Conservation (phyloP, 2,113 vertebrate species). For the Sceloporus undulatus region DNA sequence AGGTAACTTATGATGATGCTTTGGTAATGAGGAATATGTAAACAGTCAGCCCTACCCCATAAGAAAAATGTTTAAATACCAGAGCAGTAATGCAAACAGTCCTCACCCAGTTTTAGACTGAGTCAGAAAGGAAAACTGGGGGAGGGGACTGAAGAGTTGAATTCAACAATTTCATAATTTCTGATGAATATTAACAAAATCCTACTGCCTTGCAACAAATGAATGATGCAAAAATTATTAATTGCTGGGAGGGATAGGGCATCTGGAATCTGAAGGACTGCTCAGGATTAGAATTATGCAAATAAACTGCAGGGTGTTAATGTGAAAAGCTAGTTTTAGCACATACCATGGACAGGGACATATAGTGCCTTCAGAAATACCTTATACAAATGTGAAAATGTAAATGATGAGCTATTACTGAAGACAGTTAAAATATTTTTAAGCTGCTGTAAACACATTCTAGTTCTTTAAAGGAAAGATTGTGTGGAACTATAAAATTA, state of each 20-base stretch:
- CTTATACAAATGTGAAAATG: not conserved
- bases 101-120: conserved; percentile 7
- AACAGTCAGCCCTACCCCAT: not conserved
- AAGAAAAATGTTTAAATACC: not conserved
- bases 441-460: not conserved
- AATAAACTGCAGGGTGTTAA: conserved; percentile 8
- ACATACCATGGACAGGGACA: not conserved
- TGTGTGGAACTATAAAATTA: not conserved
- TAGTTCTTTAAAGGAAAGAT: not conserved
- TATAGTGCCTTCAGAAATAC: not conserved
- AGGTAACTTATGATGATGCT: not conserved
- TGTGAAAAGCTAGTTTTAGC: not conserved
- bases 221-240: not conserved
- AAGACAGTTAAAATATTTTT: not conserved
- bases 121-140: not conserved
- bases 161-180: conserved; percentile 2
- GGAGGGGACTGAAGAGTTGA: not conserved
- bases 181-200: not conserved
- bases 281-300: not conserved
- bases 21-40: not conserved
- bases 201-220: not conserved
- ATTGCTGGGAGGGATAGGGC: not conserved
- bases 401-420: not conserved
- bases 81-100: not conserved
- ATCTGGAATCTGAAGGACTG: not conserved